Percentiles rank a stretch among this genome's conserved stretches.
These are phyloP conservation scores for Corvus moneduloides DNA, from an alignment of 2,113 vertebrate species.

Conservation along the genomic window DNA sequence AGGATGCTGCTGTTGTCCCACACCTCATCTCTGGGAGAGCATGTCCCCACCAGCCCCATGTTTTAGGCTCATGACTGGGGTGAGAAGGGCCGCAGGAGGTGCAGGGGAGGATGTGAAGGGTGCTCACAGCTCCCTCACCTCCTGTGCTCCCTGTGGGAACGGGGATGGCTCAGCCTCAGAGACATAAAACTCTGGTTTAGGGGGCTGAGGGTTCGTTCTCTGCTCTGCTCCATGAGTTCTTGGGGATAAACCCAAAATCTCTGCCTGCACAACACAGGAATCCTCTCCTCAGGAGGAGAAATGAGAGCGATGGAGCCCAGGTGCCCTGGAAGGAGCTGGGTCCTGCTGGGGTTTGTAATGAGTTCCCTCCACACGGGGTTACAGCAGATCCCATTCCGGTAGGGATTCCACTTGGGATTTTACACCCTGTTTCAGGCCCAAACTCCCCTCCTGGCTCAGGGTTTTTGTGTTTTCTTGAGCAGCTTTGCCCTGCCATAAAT, in stretches of 20 bases:
- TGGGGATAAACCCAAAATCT: background rate
- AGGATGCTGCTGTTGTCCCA: background rate
- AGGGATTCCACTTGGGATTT: background rate
- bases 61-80: rapidly evolving
- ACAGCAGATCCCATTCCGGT: background rate
- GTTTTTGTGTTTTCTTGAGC: background rate
- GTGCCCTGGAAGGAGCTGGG: background rate
- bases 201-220: background rate
- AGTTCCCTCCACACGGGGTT: background rate
- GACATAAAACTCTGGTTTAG: background rate
- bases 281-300: background rate
- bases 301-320: background rate
- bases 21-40: rapidly evolving
- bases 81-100: background rate
- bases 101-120: background rate
- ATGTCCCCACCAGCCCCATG: background rate
- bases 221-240: background rate
- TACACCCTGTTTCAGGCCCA: background rate
- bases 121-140: background rate
- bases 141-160: background rate
- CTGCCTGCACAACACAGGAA: background rate
- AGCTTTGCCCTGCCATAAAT: background rate
- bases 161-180: background rate
- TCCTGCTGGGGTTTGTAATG: background rate
- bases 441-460: background rate